phyloP scores from a whole-genome alignment of 2,113 vertebrate species.

The Platanista minor region DNA sequence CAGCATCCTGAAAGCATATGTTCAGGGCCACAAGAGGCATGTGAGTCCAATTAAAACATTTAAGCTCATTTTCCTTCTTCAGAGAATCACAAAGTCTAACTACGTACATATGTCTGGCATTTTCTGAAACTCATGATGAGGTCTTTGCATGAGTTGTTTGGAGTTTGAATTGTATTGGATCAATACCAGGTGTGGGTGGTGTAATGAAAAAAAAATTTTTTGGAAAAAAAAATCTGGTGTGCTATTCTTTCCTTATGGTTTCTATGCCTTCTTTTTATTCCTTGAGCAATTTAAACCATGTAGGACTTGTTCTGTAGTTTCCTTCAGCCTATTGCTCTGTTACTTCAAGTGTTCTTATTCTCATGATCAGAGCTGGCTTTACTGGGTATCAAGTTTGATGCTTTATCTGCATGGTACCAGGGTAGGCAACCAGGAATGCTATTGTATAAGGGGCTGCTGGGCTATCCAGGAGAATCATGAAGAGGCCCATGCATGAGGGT shows the following conservation, averaged over 20 bases:
- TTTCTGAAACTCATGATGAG: not conserved
- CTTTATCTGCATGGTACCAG: not conserved
- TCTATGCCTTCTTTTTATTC: not conserved
- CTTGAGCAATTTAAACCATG: not conserved
- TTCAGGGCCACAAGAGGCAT: not conserved
- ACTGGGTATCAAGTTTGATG: not conserved
- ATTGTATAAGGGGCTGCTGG: not conserved
- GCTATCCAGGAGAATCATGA: not conserved
- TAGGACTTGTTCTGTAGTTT: not conserved
- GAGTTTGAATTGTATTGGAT: not conserved
- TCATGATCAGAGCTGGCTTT: not conserved
- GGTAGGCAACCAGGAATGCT: not conserved
- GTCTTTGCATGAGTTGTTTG: not conserved
- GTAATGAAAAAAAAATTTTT: not conserved
- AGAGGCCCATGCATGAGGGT: not conserved
- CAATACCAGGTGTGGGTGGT: slow-evolving; percentile 12
- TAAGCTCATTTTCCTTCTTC: not conserved
- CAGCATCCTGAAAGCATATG: not conserved
- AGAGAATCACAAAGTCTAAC: slow-evolving; percentile 6
- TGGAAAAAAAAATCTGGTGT: not conserved
- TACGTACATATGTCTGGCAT: slow-evolving; percentile 34
- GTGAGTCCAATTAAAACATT: slow-evolving; percentile 30
- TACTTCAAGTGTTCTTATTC: not conserved
- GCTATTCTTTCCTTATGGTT: not conserved
- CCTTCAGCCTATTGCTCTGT: not conserved